Conservation (phyloP, 1,140 invertebrate genomes). For the Cylas formicarius region DNA sequence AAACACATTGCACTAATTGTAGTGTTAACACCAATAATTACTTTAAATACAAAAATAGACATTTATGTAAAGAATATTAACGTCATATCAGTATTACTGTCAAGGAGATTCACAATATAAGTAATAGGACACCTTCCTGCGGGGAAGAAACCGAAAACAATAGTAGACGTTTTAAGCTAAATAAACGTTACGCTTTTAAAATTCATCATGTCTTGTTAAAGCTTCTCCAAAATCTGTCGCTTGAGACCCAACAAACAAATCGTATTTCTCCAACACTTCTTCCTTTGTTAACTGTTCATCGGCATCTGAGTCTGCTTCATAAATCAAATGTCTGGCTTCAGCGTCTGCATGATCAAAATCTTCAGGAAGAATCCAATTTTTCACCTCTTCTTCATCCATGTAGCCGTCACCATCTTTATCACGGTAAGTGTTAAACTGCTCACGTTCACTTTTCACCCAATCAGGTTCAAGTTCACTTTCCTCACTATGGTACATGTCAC, state of each 20-base stretch:
- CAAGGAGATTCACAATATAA: no score
- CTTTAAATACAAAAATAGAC: no score
- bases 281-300: constrained; percentile 86
- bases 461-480: constrained; percentile 80
- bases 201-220: constrained; percentile 87
- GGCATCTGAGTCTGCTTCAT: constrained; percentile 84
- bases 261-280: constrained; percentile 93
- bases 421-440: constrained; percentile 78
- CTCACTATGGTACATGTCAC: constrained; percentile 78
- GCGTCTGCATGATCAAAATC: constrained; percentile 96
- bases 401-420: constrained; percentile 67
- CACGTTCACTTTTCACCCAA: constrained; percentile 90
- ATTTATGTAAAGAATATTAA: no score
- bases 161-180: no score
- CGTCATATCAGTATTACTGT: no score
- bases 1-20: no score
- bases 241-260: constrained; percentile 96
- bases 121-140: no score
- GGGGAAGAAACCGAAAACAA: no score
- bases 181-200: no score
- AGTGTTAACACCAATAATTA: no score
- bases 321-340: constrained; percentile 92
- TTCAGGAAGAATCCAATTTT: constrained; percentile 90
- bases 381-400: constrained; percentile 81
- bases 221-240: constrained; percentile 98